Evolutionary conservation across 2,888 invertebrate species (phyloP).

Genomic region (Schrankia costaestrigalis): DNA sequence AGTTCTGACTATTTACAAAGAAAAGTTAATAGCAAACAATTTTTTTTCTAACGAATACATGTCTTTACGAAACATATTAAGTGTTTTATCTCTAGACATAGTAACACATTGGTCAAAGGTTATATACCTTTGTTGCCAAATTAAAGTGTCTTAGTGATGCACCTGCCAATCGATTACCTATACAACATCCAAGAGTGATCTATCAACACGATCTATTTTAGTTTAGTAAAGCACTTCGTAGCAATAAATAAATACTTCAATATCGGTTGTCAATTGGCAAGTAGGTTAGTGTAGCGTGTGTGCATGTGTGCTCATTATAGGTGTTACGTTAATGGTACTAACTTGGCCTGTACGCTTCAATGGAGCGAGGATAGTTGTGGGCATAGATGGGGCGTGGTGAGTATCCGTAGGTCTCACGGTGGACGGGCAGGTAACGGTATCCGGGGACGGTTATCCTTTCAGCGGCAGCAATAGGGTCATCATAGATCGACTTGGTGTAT

Average conservation of each 20-base stretch:
- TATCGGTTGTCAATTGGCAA: conserved; percentile 34
- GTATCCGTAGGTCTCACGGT: conserved; percentile 94
- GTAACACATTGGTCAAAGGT: conserved; percentile 27
- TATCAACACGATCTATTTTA: conserved; percentile 33
- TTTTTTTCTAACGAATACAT: no score
- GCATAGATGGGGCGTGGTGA: conserved; percentile 93
- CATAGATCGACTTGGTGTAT: conserved; percentile 92
- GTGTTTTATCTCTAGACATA: conserved; percentile 8
- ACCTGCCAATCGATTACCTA: conserved; percentile 48
- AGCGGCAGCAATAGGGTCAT: conserved; percentile 89
- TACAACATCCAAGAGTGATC: conserved; percentile 31
- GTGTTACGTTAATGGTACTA: conserved; percentile 74
- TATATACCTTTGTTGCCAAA: conserved; percentile 41
- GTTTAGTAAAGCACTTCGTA: conserved; percentile 16
- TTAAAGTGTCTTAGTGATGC: conserved; percentile 35
- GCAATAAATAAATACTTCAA: conserved; percentile 11
- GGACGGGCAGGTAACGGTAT: conserved; percentile 94
- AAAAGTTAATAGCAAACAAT: no score
- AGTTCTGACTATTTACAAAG: conserved; percentile 27
- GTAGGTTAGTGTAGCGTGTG: conserved; percentile 42
- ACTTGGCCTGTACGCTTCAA: conserved; percentile 92
- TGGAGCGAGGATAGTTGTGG: conserved; percentile 88
- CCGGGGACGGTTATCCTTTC: conserved; percentile 93
- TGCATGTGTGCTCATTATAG: conserved; percentile 12
- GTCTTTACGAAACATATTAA: conserved; percentile 8